phyloP scores from a whole-genome alignment of 2,113 vertebrate genomes.

The Panurus biarmicus region DNA sequence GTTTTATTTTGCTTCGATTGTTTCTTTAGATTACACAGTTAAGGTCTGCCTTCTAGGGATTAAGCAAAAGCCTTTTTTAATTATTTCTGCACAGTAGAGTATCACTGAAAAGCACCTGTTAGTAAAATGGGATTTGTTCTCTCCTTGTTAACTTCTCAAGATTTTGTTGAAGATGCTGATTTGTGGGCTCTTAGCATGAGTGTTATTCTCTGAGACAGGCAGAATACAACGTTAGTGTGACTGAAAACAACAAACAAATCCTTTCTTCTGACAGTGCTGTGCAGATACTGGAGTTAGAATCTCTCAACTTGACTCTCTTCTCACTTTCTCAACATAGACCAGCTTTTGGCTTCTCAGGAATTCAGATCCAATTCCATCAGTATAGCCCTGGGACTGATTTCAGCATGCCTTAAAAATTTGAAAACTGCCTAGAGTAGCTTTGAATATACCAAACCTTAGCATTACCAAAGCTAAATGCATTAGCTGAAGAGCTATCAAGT shows the following conservation, averaged over 20 bases:
- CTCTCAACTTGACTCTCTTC: not conserved
- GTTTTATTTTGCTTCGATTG: slow-evolving; percentile 34
- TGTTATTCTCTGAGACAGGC: not conserved
- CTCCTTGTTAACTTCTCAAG: not conserved
- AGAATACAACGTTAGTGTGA: not conserved
- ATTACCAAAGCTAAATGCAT: not conserved
- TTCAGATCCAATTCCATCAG: not conserved
- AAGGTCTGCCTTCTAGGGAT: slow-evolving; percentile 9
- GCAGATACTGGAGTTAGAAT: not conserved
- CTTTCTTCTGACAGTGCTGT: not conserved
- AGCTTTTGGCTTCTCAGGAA: not conserved
- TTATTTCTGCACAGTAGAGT: not conserved
- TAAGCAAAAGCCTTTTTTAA: not conserved
- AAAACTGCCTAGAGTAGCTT: not conserved
- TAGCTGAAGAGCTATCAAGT: not conserved
- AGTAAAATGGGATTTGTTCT: not conserved
- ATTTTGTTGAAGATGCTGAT: not conserved
- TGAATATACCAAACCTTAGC: not conserved
- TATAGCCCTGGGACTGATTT: not conserved
- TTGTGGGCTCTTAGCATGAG: not conserved
- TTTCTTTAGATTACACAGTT: slow-evolving; percentile 21
- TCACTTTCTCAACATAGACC: not conserved
- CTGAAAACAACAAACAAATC: not conserved
- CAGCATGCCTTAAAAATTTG: not conserved
- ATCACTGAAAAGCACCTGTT: not conserved